phyloP scores from a whole-genome alignment of 1,140 invertebrate genomes.

The Ganaspis sp. region DNA sequence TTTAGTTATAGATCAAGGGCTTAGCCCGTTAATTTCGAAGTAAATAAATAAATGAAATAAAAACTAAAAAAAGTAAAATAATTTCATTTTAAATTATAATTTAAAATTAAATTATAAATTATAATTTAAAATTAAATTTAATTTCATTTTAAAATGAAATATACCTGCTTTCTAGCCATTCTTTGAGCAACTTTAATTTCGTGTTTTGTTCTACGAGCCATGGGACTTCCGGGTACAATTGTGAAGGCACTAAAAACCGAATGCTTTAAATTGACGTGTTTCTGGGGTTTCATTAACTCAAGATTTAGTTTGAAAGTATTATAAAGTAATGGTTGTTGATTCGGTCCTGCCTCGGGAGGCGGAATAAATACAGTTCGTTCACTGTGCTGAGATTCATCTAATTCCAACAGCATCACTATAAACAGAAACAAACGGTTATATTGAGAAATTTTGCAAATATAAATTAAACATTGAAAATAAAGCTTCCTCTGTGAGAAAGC shows the following conservation, averaged over 20 bases:
- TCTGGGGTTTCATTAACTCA: constrained; percentile 77
- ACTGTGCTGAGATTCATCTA: constrained; percentile 85
- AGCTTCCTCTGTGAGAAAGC: no score
- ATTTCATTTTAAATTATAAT: no score
- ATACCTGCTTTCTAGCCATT: constrained; percentile 85
- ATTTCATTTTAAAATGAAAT: no score
- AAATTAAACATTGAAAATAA: neutral
- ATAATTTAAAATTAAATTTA: constrained; percentile 37
- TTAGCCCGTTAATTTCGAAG: no score
- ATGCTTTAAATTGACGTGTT: constrained; percentile 69
- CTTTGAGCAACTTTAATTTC: constrained; percentile 95
- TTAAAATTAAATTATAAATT: no score
- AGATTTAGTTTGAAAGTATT: constrained; percentile 78
- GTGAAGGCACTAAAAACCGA: constrained; percentile 68
- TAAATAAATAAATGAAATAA: no score
- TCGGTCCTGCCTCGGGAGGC: constrained; percentile 88
- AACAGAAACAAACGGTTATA: constrained; percentile 29
- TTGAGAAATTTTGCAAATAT: neutral
- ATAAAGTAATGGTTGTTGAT: constrained; percentile 67
- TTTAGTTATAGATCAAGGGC: no score
- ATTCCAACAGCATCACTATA: constrained; percentile 81
- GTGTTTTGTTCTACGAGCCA: constrained; percentile 94
- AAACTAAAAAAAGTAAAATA: no score
- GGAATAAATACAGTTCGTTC: constrained; percentile 97
- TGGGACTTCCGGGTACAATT: constrained; percentile 87